Base-by-base conservation (phyloP, 2,113 vertebrate species). In the Phylloscopus trochiloides region DNA sequence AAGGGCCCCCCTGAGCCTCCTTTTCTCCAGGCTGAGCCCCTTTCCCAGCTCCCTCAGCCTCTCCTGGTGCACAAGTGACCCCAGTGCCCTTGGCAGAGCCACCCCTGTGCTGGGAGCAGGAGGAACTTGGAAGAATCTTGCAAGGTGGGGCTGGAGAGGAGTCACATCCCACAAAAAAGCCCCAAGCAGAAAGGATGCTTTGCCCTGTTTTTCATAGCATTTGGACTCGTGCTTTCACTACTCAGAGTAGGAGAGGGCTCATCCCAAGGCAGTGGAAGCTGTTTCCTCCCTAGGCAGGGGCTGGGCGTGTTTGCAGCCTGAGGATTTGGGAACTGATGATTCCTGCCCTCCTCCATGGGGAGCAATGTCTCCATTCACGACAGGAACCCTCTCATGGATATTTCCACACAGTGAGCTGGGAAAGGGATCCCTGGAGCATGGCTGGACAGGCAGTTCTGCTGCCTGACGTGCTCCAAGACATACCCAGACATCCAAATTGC, bases 401-500 rank as follows among this genome's bases (percentile, higher is more conserved):
- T 67, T 95, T 90, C 34, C 50, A 90, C 95, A 31, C 10, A 32
- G 76, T 5, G n/a, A 83, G 66, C 72, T 84, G 61, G 34, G 54
- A 50, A 14, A 17, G 51, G 31, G 34, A 12, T 29, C 31, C 25
- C 20, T 58, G 83, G 31, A 8, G 34, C 7, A 7, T 34, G 51
- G 59, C 11, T 66, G 70, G 31, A 50, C 36, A 21, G 62, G 45
- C 52, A 43, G 4, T 5, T 28, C 21, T 52, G n/a, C 59, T 1
- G 14, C 8, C 25, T 71, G 34, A 63, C 0, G 14, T 17, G 26
- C 89, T 97, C 72, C 31, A 59, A 93, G 94, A 96, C 62, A 31
- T 92, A 94, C 93, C 67, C 85, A 78, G 65, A 84, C 93, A 86
- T 86, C 77, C 96, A 97, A 96, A 76, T 76, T 71, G 20, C 74